Evolutionary conservation across 2,797 vertebrate species (phyloP), one percentile per base, ranked within the genome.

Genomic region (Phrynocephalus forsythii): DNA sequence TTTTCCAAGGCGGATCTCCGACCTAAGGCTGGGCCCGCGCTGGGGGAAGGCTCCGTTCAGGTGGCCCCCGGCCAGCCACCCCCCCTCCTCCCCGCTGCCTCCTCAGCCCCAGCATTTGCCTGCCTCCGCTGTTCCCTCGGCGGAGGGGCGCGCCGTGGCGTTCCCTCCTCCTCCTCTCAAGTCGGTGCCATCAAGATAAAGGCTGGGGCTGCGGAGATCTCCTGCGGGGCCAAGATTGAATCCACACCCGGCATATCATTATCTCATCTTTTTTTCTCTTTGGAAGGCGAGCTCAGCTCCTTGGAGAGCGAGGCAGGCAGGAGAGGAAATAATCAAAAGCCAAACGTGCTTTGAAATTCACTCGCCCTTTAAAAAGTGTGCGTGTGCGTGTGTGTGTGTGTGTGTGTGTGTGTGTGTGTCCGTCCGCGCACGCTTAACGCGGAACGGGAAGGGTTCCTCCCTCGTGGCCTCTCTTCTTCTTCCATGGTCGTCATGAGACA

Each of bases 161-260:
- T 88, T 89, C 89, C 10, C 69, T 56, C 69, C 28, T 71, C 73
- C 89, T 71, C 73, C 89, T 92, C 87, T 86, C 86, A 87, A 91
- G 89, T 88, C 78, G 77, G 89, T 68, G 88, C 90, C 91, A 94
- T 93, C 93, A 81, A 94, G 92, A 92, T 92, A 93, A 92, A 89
- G 88, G 88, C 87, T 89, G 87, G 44, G 44, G 69, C n/a, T 89
- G 75, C 75, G 33, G 91, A 88, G 86, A 82, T 90, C 93, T 92
- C 88, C 90, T 88, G 69, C 22, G 15, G 80, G 71, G 30, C n/a
- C 83, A 76, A 90, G 84, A 87, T 86, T 90, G 86, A 91, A 90
- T 75, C 89, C 91, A 24, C 83, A n/a, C 48, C 38, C 52, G 83
- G 76, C 88, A 72, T 86, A 76, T 85, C 90, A 87, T 88, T 26